These are phyloP conservation scores for Ellobius talpinus DNA, from an alignment of 2,113 vertebrate genomes.

Conservation along the genomic window DNA sequence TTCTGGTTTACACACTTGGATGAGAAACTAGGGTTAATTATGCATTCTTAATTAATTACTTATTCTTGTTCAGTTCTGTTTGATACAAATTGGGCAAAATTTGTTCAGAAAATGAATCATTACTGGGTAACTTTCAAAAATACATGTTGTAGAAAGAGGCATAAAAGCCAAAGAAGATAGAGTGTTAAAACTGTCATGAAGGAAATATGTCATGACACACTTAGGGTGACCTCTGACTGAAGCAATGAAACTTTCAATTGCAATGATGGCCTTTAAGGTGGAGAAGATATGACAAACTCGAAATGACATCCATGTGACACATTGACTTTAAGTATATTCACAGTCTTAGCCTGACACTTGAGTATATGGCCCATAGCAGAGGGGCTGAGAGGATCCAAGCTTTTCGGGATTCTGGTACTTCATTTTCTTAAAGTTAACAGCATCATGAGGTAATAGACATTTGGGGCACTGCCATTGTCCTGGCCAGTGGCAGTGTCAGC, in stretches of 20 bases:
- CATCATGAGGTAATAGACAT: not conserved
- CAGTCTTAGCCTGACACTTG: not conserved
- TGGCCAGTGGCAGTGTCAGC: not conserved
- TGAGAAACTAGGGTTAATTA: not conserved
- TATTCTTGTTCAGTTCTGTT: not conserved
- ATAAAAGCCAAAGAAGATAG: not conserved
- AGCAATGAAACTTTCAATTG: not conserved
- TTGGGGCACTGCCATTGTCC: not conserved
- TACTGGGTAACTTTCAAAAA: not conserved
- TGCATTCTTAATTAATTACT: not conserved
- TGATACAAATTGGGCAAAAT: conserved; percentile 7
- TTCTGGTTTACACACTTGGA: not conserved
- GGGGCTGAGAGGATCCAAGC: not conserved
- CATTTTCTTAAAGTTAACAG: not conserved
- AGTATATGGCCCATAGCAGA: not conserved
- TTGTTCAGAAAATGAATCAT: not conserved
- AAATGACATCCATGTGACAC: not conserved
- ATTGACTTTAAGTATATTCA: not conserved
- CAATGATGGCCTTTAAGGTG: not conserved
- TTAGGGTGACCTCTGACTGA: not conserved
- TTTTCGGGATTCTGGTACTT: not conserved
- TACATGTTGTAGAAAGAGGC: not conserved
- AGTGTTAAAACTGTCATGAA: not conserved
- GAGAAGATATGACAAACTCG: not conserved
- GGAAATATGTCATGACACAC: not conserved